Conservation (phyloP, 2,113 vertebrate species). For the Phalacrocorax carbo region DNA sequence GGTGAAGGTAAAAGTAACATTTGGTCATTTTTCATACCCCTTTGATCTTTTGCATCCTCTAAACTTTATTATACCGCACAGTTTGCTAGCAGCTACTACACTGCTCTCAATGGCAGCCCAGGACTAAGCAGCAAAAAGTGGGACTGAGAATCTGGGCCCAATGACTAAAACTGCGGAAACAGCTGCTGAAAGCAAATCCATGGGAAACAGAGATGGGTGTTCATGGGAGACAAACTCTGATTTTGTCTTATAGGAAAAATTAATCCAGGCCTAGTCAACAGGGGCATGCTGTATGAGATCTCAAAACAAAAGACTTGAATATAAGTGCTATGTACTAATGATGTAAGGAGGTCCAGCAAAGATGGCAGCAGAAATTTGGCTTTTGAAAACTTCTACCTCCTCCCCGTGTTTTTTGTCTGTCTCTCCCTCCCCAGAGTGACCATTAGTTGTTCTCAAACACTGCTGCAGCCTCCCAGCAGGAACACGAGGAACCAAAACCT, state of each 20-base stretch:
- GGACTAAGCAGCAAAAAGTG: rapidly evolving
- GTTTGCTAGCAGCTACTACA: not conserved
- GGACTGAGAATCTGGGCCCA: not conserved
- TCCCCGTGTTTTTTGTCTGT: rapidly evolving
- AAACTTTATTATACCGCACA: not conserved
- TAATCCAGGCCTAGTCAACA: not conserved
- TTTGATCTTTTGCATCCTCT: not conserved
- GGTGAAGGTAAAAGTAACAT: not conserved
- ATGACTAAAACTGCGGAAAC: not conserved
- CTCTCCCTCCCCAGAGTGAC: not conserved
- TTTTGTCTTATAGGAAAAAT: not conserved
- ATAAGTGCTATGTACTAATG: not conserved
- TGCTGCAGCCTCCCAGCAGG: not conserved
- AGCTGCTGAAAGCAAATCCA: not conserved
- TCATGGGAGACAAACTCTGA: not conserved
- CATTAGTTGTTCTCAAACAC: not conserved
- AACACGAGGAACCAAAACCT: rapidly evolving
- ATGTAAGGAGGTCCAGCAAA: not conserved
- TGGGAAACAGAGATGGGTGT: not conserved
- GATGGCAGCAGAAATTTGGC: not conserved
- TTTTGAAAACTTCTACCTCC: not conserved
- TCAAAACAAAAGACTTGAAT: not conserved
- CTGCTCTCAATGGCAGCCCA: not conserved
- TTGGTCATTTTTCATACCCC: not conserved
- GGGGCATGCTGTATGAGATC: not conserved